Percentiles rank a stretch among this genome's conserved stretches.
phyloP scores from a whole-genome alignment of 2,888 invertebrate genomes.

The Cosmopolites sordidus region DNA sequence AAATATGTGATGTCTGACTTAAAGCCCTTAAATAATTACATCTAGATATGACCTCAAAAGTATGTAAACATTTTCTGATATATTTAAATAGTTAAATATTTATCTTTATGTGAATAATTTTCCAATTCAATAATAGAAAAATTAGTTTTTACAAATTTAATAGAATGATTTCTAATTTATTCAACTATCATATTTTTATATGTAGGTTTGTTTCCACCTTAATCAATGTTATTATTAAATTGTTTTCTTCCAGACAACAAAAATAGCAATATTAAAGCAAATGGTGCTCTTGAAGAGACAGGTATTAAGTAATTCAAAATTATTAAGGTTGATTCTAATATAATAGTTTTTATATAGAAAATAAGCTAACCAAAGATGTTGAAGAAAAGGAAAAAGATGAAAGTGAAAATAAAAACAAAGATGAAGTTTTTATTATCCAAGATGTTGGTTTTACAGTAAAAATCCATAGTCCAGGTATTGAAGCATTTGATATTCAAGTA shows the following conservation, averaged over 20 bases:
- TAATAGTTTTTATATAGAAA: slow-evolving; percentile 22
- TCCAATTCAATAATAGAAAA: too few relatives aligned
- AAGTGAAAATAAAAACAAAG: slow-evolving; percentile 57
- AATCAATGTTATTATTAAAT: neutral
- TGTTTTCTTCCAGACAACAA: slow-evolving; percentile 8
- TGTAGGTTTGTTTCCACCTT: too few relatives aligned
- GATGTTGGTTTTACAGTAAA: slow-evolving; percentile 92
- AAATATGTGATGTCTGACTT: too few relatives aligned
- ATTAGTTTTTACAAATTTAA: too few relatives aligned
- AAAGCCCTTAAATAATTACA: neutral
- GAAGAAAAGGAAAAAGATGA: slow-evolving; percentile 46
- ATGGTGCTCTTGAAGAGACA: slow-evolving; percentile 12
- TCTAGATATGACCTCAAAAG: neutral
- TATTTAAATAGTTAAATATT: too few relatives aligned
- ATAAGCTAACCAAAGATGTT: slow-evolving; percentile 40
- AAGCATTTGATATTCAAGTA: slow-evolving; percentile 91
- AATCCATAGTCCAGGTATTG: slow-evolving; percentile 86
- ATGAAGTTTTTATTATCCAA: slow-evolving; percentile 83
- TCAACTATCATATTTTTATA: neutral
- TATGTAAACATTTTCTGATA: too few relatives aligned
- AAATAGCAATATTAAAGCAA: slow-evolving; percentile 15
- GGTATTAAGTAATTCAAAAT: slow-evolving; percentile 5
- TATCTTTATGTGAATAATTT: too few relatives aligned
- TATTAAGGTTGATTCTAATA: neutral
- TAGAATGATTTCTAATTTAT: neutral